phyloP scores from a whole-genome alignment of 2,888 invertebrate species.

The Scaptomyza reducta region DNA sequence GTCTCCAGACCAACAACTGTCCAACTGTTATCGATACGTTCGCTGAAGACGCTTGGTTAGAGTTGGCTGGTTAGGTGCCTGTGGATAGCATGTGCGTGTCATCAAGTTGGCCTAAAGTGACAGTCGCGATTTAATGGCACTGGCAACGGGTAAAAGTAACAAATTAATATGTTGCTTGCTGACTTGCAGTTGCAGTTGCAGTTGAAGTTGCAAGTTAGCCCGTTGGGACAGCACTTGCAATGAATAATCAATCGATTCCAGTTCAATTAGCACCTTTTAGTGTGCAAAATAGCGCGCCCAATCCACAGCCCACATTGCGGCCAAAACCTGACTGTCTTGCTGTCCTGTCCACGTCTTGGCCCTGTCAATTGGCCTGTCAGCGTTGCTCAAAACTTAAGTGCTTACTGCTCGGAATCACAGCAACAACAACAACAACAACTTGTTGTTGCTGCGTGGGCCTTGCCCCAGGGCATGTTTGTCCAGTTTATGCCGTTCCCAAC shows the following conservation, averaged over 20 bases:
- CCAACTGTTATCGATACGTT: constrained; percentile 67
- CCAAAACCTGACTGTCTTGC: background rate
- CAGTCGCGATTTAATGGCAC: constrained; percentile 83
- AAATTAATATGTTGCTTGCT: constrained; percentile 76
- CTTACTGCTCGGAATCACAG: constrained; percentile 40
- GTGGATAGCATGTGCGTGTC: constrained; percentile 80
- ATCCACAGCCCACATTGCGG: constrained; percentile 40
- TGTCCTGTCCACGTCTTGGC: constrained; percentile 16
- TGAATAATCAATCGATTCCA: constrained; percentile 79
- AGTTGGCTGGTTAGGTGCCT: constrained; percentile 8
- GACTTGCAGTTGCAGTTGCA: constrained; percentile 21
- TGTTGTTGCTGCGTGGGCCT: constrained; percentile 46
- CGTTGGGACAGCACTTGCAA: constrained; percentile 47
- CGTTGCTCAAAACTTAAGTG: constrained; percentile 76
- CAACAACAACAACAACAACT: constrained; percentile 1
- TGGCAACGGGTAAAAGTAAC: constrained; percentile 67
- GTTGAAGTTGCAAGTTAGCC: constrained; percentile 24
- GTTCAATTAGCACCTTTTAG: constrained; percentile 82
- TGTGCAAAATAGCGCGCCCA: constrained; percentile 79
- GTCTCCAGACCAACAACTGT: constrained; percentile 1
- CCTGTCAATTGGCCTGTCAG: constrained; percentile 53
- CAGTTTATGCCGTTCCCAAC: constrained; percentile 17
- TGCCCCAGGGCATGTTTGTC: constrained; percentile 34
- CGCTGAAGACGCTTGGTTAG: background rate
- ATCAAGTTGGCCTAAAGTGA: constrained; percentile 83